phyloP scores from a whole-genome alignment of 2,888 invertebrate species.

The Smittia aterrima region DNA sequence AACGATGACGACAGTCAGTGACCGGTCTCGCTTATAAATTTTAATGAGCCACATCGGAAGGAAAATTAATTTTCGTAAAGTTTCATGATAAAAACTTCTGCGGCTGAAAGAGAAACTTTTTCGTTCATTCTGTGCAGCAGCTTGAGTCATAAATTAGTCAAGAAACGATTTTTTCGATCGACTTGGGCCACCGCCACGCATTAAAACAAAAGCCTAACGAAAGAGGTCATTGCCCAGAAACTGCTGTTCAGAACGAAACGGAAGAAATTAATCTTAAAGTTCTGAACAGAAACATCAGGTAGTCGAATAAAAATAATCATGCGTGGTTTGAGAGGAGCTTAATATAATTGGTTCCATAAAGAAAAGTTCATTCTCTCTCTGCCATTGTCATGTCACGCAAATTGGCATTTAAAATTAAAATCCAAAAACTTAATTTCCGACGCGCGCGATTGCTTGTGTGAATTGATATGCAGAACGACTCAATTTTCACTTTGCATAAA shows the following conservation, averaged over 20 bases:
- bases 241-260: not conserved
- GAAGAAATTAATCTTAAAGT: conserved; percentile 22
- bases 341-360: not conserved
- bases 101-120: conserved; percentile 18
- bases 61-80: not conserved
- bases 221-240: not conserved
- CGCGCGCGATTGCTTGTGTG: not conserved
- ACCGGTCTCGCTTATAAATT: conserved; percentile 8
- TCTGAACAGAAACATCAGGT: not conserved
- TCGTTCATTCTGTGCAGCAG: not conserved
- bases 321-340: not conserved
- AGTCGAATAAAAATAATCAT: not conserved
- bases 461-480: conserved; percentile 20
- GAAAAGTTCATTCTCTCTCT: not conserved
- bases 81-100: not conserved
- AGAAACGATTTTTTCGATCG: not conserved
- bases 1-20: conserved; percentile 3
- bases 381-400: not conserved
- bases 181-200: not conserved
- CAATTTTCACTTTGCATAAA: not conserved
- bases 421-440: not conserved
- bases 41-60: conserved; percentile 1
- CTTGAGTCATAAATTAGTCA: not conserved
- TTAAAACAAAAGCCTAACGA: not conserved
- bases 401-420: not conserved